Base-by-base conservation (phyloP, 2,888 invertebrate genomes). In the Onthophagus sagittarius region DNA sequence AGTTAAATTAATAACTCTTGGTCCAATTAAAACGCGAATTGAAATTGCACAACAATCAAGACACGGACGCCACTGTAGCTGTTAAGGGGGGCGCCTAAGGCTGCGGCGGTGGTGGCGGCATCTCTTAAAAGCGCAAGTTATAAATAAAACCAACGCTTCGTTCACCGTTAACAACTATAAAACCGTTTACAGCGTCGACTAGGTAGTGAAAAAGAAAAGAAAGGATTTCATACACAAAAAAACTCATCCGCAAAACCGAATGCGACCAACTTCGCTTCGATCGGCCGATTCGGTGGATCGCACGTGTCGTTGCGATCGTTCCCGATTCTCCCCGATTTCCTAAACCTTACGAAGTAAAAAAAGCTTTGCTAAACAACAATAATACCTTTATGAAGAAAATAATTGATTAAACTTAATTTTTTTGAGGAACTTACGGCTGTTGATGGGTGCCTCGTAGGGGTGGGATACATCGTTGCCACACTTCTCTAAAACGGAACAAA, bases 401-500 rank as follows among this genome's bases (percentile, higher is more conserved):
- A 33, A 33, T 23, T 23, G 23, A 23, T 23, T 2, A 1, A 23
- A 23, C 23, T 23, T 23, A 23, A 23, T 2, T 23, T 23, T 23
- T 23, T 23, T 1, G 23, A 2, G 1, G 3, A 73, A 90, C 92
- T 90, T 87, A 92, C 92, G 88, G 91, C 89, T 85, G 90, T 90
- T 84, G 92, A 89, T 86, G 92, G 91, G 88, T 92, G 92, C 88
- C 93, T 90, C 86, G 91, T 89, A 86, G 91, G 90, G 84, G 92
- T 89, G 84, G 92, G 92, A 88, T 92, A 92, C 93, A 92, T 92
- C 84, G 80, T 84, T 81, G 11, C 39, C 39, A 11, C 11, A 53
- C 11, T 53, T 53, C 39, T 53, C 39, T 53, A 7, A 53, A 53
- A 9, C 39, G 7, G 23, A 65, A 53, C 39, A 53, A 70, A 39